phyloP scores from a whole-genome alignment of 1,140 invertebrate species.

The Gonatopus flavifemur region DNA sequence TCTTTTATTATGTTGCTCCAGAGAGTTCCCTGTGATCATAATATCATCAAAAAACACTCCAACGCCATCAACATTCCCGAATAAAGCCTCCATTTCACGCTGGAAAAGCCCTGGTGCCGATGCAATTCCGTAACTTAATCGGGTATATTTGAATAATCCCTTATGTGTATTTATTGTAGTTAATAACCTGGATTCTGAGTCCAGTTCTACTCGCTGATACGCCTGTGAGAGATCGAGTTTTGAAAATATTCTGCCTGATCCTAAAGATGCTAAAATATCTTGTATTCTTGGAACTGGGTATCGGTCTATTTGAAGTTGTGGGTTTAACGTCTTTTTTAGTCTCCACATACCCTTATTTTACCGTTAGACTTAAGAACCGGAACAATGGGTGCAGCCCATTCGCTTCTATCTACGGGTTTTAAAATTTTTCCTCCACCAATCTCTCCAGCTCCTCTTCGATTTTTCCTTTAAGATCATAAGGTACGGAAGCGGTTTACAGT shows the following conservation, averaged over 20 bases:
- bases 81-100: constrained; percentile 38
- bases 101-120: constrained; percentile 48
- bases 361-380: too few species aligned
- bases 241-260: constrained; percentile 16
- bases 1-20: constrained; percentile 33
- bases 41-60: constrained; percentile 44
- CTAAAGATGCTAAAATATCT: not conserved
- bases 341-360: not conserved
- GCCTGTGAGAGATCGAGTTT: constrained; percentile 18
- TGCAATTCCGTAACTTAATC: constrained; percentile 33
- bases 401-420: too few species aligned
- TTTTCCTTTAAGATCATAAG: not conserved
- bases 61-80: constrained; percentile 27
- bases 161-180: constrained; percentile 43
- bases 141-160: constrained; percentile 43
- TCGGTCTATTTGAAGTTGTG: not conserved
- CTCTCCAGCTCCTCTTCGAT: too few species aligned
- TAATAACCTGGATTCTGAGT: constrained; percentile 33
- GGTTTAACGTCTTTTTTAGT: too few species aligned
- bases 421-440: not conserved
- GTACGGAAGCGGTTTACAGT: constrained; percentile 3
- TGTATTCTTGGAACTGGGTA: not conserved
- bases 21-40: constrained; percentile 32
- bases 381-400: too few species aligned
- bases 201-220: constrained; percentile 24